Percentiles rank a stretch among this genome's conserved stretches.
Evolutionary conservation across 2,113 vertebrate genomes (phyloP).

Genomic region (Zapornia atra): DNA sequence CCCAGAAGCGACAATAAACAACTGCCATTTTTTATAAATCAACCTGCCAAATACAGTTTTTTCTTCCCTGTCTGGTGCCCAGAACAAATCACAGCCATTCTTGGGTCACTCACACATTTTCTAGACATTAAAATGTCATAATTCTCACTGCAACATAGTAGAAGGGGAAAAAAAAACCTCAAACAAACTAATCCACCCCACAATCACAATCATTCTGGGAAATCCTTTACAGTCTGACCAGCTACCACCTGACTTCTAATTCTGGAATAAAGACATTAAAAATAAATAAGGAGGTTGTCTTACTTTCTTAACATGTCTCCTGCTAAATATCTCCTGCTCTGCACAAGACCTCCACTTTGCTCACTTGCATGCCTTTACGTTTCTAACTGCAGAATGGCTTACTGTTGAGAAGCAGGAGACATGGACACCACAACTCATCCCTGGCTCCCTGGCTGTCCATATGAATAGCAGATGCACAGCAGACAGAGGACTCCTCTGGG

Average conservation of each 20-base stretch:
- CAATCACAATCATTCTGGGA: background rate
- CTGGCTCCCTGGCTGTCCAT: background rate
- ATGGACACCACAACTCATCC: rapidly evolving
- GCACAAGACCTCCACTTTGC: background rate
- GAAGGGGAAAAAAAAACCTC: rapidly evolving
- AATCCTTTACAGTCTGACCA: background rate
- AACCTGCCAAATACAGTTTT: background rate
- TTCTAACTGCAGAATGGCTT: background rate
- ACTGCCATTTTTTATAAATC: background rate
- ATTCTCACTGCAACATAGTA: background rate
- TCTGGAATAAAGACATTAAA: slow-evolving; percentile 34
- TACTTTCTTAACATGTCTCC: background rate
- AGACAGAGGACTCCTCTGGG: background rate
- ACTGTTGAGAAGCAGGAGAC: background rate
- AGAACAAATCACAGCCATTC: background rate
- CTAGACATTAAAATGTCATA: background rate
- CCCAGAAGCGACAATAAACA: background rate
- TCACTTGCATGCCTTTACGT: background rate
- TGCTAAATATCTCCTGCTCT: background rate
- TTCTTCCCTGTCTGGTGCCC: background rate
- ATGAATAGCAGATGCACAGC: rapidly evolving
- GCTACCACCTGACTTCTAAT: slow-evolving; percentile 11
- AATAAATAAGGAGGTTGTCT: slow-evolving; percentile 12
- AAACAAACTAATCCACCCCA: background rate
- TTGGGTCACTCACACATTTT: background rate